Base-by-base conservation (phyloP, 2,888 invertebrate species). In the Spisula solida region DNA sequence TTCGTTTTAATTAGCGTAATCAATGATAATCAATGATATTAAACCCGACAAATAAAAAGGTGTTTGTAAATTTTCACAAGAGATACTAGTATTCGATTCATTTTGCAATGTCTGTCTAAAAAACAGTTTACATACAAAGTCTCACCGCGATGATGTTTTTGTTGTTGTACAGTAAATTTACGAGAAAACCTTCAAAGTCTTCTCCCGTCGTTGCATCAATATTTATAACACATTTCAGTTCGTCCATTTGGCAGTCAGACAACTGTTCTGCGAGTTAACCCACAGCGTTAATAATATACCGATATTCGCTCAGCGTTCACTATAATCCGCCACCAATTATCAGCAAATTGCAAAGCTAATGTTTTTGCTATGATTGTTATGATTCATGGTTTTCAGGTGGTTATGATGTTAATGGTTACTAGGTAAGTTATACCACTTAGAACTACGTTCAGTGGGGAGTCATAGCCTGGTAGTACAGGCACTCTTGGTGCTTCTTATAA, bases 241-340 rank as follows among this genome's bases (percentile, higher is more conserved):
- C 85, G 80, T 79, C 66, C 81, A 81, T 70, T 86, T 86, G 86
- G 86, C 86, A 86, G 29, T 10, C 12, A 34, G 8, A 81, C 86
- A 86, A 86, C 51, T 56, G 48, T 51, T 81, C 34, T 86, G 31
- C 55, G 48, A 75, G 75, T 75, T 31, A 75, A 75, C 75, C 16
- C 8, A 10, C 75, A 20, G 31, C 34, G 75, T 75, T 31, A 31
- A 31, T 75, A 75, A 16, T 75, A 31, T 18, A 75, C 10, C 75
- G 18, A 75, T 75, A 75, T 75, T 34, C 16, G 75, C 2, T 25
- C 75, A 31, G 6, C 75, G 75, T 31, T 14, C 34, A 41, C 51
- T 48, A 79, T 56, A 55, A 85, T 85, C 78, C 78, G 34, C 25
- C 56, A n/a, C 55, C 85, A 56, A 79, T 85, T 85, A 85, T 51